phyloP scores from a whole-genome alignment of 1,140 invertebrate genomes.

The Drosophila lacteicornis region DNA sequence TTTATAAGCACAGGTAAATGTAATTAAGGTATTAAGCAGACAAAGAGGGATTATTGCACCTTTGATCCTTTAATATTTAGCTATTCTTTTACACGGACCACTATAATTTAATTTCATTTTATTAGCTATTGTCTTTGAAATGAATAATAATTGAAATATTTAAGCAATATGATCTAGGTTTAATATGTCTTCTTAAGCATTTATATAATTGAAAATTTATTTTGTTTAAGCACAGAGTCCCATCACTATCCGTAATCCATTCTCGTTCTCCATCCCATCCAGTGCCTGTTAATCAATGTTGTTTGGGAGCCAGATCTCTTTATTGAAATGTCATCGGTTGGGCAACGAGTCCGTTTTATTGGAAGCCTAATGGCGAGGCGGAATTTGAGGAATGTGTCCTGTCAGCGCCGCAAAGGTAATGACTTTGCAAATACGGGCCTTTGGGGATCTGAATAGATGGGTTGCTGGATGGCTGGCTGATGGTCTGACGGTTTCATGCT shows the following conservation, averaged over 20 bases:
- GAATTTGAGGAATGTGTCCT: conserved; percentile 27
- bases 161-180: background rate
- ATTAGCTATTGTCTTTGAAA: too few relatives aligned
- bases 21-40: too few relatives aligned
- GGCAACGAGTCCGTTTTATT: conserved; percentile 20
- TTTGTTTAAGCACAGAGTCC: too few relatives aligned
- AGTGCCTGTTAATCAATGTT: conserved; percentile 46
- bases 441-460: conserved; percentile 20
- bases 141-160: too few relatives aligned
- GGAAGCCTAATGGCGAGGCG: conserved; percentile 16
- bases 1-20: background rate
- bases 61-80: too few relatives aligned
- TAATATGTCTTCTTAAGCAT: background rate
- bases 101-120: too few relatives aligned
- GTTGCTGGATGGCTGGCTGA: background rate
- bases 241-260: conserved; percentile 4
- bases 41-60: too few relatives aligned
- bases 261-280: background rate
- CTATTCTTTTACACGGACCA: too few relatives aligned
- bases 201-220: background rate
- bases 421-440: conserved; percentile 32
- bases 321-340: conserved; percentile 41
- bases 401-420: conserved; percentile 44
- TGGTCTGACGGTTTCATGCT: background rate
- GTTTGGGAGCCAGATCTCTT: conserved; percentile 32